A percentile compares a stretch with the other conserved stretches of the same genome.
Conservation (phyloP, 2,797 vertebrate genomes). For the Acomys russatus region DNA sequence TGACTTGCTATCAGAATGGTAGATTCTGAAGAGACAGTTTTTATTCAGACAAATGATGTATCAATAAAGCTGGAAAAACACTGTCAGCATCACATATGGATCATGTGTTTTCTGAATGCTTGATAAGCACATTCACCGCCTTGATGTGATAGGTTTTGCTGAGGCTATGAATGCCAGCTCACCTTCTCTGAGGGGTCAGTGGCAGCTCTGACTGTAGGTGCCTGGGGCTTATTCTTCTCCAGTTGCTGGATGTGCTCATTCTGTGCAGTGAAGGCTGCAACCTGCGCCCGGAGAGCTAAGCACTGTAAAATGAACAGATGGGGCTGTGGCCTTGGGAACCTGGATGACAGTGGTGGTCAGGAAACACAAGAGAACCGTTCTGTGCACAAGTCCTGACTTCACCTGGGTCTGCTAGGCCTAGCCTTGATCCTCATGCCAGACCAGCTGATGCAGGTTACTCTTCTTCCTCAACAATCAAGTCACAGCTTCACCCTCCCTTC, state of each 20-base stretch:
- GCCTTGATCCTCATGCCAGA: not conserved
- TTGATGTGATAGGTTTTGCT: not conserved
- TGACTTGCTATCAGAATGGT: not conserved
- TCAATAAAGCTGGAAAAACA: not conserved
- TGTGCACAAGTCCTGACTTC: not conserved
- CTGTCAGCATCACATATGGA: not conserved
- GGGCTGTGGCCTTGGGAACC: not conserved
- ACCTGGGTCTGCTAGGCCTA: not conserved
- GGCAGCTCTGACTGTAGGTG: not conserved
- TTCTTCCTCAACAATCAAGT: not conserved
- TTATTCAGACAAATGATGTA: not conserved
- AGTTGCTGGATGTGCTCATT: constrained; percentile 87
- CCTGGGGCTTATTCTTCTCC: constrained; percentile 69
- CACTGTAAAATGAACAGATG: constrained; percentile 87
- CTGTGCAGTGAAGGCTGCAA: constrained; percentile 82
- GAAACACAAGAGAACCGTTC: not conserved
- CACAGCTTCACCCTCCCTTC: constrained; percentile 23
- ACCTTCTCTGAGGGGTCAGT: constrained; percentile 93
- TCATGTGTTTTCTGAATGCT: not conserved
- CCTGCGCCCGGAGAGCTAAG: constrained; percentile 89
- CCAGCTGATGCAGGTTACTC: not conserved
- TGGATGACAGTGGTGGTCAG: not conserved
- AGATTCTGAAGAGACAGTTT: not conserved
- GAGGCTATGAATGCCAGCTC: constrained; percentile 60
- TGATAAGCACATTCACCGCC: not conserved